Conservation (phyloP, 2,888 invertebrate species). For the Trichogramma dendrolimi region DNA sequence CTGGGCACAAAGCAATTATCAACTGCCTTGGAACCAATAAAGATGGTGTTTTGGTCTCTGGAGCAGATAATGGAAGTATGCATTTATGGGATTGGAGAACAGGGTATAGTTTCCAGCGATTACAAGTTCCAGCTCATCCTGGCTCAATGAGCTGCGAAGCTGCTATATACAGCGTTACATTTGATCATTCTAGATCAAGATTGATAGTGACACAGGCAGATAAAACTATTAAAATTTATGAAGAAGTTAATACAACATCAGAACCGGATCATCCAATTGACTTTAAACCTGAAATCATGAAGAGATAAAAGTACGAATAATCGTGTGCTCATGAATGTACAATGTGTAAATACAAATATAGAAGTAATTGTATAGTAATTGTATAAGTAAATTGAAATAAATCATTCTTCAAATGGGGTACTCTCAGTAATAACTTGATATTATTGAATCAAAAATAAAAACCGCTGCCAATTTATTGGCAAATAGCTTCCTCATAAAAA, state of each 20-base stretch:
- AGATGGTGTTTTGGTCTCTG: conserved; percentile 94
- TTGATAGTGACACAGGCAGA: conserved; percentile 97
- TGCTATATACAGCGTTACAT: conserved; percentile 93
- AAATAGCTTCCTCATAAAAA: too few relatives aligned
- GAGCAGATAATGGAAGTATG: conserved; percentile 96
- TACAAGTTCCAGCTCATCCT: conserved; percentile 91
- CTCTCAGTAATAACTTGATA: too few relatives aligned
- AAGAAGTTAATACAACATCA: conserved; percentile 92
- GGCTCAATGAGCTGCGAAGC: conserved; percentile 99
- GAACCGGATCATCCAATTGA: conserved; percentile 96
- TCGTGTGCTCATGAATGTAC: too few relatives aligned
- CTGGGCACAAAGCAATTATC: conserved; percentile 95
- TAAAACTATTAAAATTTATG: conserved; percentile 98
- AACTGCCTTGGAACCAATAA: conserved; percentile 94
- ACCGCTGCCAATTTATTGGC: too few relatives aligned
- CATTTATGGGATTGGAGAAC: conserved; percentile 99
- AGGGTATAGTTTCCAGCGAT: conserved; percentile 95
- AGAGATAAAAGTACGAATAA: conserved; percentile 76
- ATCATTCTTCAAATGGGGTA: too few relatives aligned
- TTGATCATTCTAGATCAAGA: conserved; percentile 88
- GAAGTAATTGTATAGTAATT: too few relatives aligned
- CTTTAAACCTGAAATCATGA: conserved; percentile 95
- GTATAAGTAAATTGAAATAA: too few relatives aligned
- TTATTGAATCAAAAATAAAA: too few relatives aligned
- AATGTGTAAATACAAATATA: conserved; percentile 11